phyloP scores from a whole-genome alignment of 2,888 invertebrate species.

The Pemphredon lugubris region DNA sequence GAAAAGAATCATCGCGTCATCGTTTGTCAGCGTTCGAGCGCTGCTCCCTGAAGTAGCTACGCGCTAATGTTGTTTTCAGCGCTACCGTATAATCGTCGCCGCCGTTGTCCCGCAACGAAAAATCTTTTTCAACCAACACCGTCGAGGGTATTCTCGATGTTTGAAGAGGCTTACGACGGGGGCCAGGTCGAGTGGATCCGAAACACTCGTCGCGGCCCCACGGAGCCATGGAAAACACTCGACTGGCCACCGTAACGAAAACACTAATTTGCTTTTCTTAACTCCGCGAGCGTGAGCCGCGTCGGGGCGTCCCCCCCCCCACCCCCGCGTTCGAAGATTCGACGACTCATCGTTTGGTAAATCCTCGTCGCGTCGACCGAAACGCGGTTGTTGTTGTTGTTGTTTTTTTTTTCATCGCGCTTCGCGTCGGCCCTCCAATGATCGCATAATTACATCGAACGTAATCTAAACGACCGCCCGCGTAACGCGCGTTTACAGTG shows the following conservation, averaged over 20 bases:
- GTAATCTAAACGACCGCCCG: too few species aligned
- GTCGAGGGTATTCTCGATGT: constrained; percentile 56
- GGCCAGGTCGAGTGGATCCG: constrained; percentile 57
- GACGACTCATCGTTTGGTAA: too few species aligned
- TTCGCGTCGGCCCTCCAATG: too few species aligned
- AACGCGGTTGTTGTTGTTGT: too few species aligned
- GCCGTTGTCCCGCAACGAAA: constrained; percentile 39
- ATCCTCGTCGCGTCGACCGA: too few species aligned
- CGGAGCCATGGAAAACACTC: constrained; percentile 50
- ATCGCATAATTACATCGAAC: too few species aligned
- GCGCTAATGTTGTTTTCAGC: constrained; percentile 62
- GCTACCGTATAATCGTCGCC: constrained; percentile 63
- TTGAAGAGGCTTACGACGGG: constrained; percentile 57
- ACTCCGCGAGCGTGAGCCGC: background rate
- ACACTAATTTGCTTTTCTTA: constrained; percentile 59
- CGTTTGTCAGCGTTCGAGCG: constrained; percentile 60
- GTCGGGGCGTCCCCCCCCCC: background rate
- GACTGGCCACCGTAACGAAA: constrained; percentile 60
- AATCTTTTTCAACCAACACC: constrained; percentile 39
- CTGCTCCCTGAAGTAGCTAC: constrained; percentile 29
- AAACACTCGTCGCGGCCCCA: constrained; percentile 51
- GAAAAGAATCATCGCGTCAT: constrained; percentile 54
- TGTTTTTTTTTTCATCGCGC: too few species aligned
- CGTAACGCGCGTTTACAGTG: too few species aligned
- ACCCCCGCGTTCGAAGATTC: background rate